Base-by-base conservation (phyloP, 2,113 vertebrate species). In the Cyprinodon variegatus region DNA sequence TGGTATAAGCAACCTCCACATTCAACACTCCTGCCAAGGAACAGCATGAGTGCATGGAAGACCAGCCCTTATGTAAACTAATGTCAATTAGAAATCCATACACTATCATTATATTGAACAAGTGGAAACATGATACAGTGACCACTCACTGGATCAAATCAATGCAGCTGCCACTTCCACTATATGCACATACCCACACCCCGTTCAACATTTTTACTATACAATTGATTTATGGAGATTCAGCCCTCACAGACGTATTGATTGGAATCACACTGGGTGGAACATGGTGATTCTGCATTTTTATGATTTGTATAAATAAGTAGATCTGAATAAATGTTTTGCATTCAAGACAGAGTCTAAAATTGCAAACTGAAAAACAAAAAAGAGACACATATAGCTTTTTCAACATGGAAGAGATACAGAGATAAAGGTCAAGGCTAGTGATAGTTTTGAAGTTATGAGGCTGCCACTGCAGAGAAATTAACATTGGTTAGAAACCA, bases 401-500 rank as follows among this genome's bases (percentile, higher is more conserved):
- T 66, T 68, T 64, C n/a, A 11, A 43, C 79, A 66, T 74, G 70
- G 83, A 78, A 76, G 63, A 36, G 61, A 53, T 72, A 65, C 76
- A 71, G 74, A 76, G 78, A 73, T 76, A 82, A 74, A 91, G 90
- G 91, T 93, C 91, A 93, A 65, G 39, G 74, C 81, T 90, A 89
- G 93, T 40, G 68, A 86, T 83, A 70, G 70, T 50, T 72, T 61
- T 22, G 77, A 74, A 41, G 72, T 80, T 78, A 84, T 77, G 36
- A n/a, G 17, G 9, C n/a, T 74, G 85, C 78, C 84, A 48, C 86
- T 87, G 85, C 68, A 77, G 64, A 80, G 82, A 91, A 90, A 84
- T 64, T 64, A 64, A 73, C 81, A 80, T 45, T 61, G 64, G 90
- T 94, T 94, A 93, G 90, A 86, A 83, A 85, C 91, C 85, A 14